These are phyloP conservation scores for Ptychodera flava DNA, from an alignment of 35 echinoderm and acorn worm species.

Conservation along the genomic window DNA sequence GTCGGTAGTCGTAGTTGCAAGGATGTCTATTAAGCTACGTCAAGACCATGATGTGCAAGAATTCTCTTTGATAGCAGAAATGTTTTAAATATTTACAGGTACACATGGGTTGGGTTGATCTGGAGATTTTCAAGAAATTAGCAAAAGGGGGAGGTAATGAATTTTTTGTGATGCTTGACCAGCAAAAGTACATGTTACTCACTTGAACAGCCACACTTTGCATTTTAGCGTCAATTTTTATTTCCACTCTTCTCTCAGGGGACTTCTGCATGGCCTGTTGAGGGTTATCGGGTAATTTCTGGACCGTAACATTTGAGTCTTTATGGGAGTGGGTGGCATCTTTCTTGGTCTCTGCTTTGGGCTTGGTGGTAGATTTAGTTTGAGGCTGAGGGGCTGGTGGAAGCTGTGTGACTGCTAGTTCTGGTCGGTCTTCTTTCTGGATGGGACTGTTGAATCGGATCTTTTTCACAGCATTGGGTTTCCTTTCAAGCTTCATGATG, in stretches of 20 bases:
- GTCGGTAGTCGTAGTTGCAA: no score
- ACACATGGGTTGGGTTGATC: no score
- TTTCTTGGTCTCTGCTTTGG: background rate
- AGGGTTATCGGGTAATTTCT: background rate
- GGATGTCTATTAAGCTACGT: no score
- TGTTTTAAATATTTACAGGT: no score
- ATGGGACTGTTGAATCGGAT: background rate
- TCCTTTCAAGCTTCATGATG: background rate
- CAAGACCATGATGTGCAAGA: no score
- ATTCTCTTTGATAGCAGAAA: no score
- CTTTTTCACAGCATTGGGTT: background rate
- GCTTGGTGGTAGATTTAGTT: background rate
- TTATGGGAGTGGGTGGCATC: background rate
- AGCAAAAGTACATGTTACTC: background rate
- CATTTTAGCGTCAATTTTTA: constrained; percentile 19
- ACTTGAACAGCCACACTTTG: constrained; percentile 73
- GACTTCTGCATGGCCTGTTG: background rate
- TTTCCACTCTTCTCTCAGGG: background rate
- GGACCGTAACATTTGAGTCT: background rate
- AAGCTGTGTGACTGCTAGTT: background rate
- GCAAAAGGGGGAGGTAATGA: no score
- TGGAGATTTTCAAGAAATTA: no score
- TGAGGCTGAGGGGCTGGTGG: background rate
- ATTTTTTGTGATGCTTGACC: no score
- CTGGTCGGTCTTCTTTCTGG: background rate